phyloP scores from a whole-genome alignment of 2,113 vertebrate species.

The Phylloscopus trochilus region DNA sequence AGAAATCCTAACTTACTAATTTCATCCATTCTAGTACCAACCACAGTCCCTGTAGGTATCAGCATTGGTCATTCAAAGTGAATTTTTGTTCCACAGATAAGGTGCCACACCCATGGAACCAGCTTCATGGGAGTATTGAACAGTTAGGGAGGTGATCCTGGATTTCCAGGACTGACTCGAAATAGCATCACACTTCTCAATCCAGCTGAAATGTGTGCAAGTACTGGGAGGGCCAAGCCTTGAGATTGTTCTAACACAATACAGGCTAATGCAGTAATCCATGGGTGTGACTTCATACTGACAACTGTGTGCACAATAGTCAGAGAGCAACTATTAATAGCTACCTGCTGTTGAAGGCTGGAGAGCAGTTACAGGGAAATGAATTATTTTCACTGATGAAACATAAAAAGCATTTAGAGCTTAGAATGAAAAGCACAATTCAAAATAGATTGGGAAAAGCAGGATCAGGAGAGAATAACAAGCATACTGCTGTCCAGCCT shows the following conservation, averaged over 20 bases:
- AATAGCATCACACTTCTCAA: background rate
- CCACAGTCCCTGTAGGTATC: background rate
- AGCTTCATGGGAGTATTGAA: background rate
- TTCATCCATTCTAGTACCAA: background rate
- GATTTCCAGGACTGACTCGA: background rate
- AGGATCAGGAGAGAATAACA: background rate
- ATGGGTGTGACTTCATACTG: background rate
- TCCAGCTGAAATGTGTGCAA: background rate
- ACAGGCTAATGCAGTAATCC: background rate
- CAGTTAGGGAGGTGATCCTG: background rate
- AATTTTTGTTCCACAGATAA: background rate
- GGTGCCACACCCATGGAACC: background rate
- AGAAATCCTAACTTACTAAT: background rate
- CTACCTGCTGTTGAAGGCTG: background rate
- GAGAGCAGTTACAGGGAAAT: background rate
- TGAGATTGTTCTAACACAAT: background rate
- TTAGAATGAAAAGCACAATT: background rate
- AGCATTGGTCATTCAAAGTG: background rate
- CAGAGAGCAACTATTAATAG: background rate
- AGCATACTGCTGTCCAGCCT: background rate
- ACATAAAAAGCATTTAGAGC: background rate
- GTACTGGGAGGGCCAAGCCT: background rate
- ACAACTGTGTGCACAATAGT: background rate
- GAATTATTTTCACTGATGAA: background rate
- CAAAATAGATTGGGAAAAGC: background rate